Evolutionary conservation across 2,113 vertebrate species (phyloP), one percentile per base, ranked within the genome.

Genomic region (Cebidichthys violaceus): DNA sequence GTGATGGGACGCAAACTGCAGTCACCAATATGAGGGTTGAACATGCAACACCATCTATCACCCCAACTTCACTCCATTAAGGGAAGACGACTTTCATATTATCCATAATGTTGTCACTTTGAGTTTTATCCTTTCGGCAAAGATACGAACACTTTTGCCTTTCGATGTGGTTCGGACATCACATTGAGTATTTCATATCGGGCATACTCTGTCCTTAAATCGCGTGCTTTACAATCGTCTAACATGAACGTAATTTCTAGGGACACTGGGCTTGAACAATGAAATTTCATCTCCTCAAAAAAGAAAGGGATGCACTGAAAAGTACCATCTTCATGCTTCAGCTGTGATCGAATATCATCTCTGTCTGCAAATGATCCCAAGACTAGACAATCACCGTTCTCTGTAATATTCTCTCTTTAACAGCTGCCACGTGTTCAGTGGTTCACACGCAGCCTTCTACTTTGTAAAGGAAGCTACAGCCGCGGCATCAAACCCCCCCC

Each of bases 401-500:
- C 17, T 7, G 37, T 29, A 43, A 43, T 37, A 11, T 22, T 11
- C 6, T 50, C 24, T 54, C 70, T 79, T 52, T 78, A 31, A 59
- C 31, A n/a, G 27, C 33, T 27, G 39, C 45, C 2, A 10, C 1
- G n/a, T 76, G 8, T 13, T 55, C 14, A 14, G 41, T 20, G 10
- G 62, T 68, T 81, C 75, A 59, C 72, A 54, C 20, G 18, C 27
- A 41, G 69, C 11, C 33, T 69, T 29, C 41, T 17, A 3, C 22
- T 64, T 4, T 17, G 14, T 55, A 62, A 55, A 76, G 45, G 4
- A 62, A 60, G 20, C 50, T 22, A 14, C 41, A 66, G 50, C 20
- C 41, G 52, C 3, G 20, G 45, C 4, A 33, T 67, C 4, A 10
- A 72, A 77, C 24, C 79, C 73, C 69, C 77, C 27, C 67, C 45